phyloP scores from a whole-genome alignment of 2,113 vertebrate genomes.

The Aphelocoma coerulescens region DNA sequence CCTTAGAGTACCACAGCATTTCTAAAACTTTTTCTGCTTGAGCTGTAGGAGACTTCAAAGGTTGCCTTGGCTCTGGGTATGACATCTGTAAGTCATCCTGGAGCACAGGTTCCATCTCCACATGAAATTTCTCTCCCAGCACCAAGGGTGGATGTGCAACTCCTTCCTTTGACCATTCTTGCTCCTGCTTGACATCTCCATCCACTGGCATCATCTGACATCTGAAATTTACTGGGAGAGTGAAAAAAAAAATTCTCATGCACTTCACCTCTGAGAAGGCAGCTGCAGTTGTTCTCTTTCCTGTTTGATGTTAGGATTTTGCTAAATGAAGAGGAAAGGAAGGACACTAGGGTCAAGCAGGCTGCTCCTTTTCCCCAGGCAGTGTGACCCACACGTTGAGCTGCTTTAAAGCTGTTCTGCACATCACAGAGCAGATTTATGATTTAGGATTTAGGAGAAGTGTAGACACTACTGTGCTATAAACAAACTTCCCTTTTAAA shows the following conservation, averaged over 20 bases:
- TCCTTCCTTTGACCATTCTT: not conserved
- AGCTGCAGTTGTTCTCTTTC: not conserved
- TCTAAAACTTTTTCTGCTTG: not conserved
- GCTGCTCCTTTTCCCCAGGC: not conserved
- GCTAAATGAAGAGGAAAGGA: not conserved
- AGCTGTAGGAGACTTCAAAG: not conserved
- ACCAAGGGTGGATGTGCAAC: not conserved
- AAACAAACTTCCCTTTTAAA: constrained; percentile 7
- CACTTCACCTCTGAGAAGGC: not conserved
- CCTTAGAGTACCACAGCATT: not conserved
- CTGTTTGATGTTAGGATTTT: not conserved
- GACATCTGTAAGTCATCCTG: not conserved
- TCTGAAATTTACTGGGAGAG: not conserved
- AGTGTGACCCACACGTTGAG: not conserved
- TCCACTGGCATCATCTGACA: not conserved
- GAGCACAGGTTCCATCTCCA: not conserved
- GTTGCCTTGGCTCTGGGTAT: not conserved
- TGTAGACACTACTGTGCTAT: not conserved
- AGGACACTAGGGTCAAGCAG: not conserved
- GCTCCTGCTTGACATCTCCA: not conserved
- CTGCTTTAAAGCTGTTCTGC: not conserved
- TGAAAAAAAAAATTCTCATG: not conserved
- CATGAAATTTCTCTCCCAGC: not conserved
- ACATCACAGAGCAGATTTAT: not conserved
- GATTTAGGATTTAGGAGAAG: not conserved